phyloP scores from a whole-genome alignment of 2,888 invertebrate species.

The Eumerus sabulonum region DNA sequence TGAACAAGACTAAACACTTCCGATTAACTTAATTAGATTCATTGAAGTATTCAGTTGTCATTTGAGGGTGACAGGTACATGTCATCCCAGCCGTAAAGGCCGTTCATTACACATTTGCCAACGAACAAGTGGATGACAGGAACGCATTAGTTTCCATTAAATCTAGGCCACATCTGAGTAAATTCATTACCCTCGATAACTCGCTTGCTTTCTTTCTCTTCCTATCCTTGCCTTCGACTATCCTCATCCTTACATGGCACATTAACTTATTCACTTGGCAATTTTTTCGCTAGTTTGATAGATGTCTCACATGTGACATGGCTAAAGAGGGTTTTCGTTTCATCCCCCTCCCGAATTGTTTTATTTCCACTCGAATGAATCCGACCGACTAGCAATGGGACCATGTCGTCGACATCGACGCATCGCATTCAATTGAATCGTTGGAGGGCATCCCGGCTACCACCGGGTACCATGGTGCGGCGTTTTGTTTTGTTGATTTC shows the following conservation, averaged over 20 bases:
- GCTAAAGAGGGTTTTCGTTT: conserved; percentile 55
- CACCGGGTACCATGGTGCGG: conserved; percentile 20
- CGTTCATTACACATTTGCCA: conserved; percentile 19
- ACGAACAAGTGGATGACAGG: conserved; percentile 67
- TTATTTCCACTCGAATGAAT: conserved; percentile 66
- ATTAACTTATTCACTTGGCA: conserved; percentile 67
- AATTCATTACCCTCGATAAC: conserved; percentile 59
- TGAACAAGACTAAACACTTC: conserved; percentile 38
- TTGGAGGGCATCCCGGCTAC: conserved; percentile 28
- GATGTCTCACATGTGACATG: conserved; percentile 68
- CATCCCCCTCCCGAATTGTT: conserved; percentile 42
- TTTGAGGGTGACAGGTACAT: conserved; percentile 65
- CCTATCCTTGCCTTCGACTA: too few species aligned
- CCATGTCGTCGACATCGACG: conserved; percentile 19
- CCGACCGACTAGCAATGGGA: conserved; percentile 21
- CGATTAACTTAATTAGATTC: conserved; percentile 67
- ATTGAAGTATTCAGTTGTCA: conserved; percentile 57
- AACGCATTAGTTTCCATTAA: conserved; percentile 69
- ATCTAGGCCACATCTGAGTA: conserved; percentile 68
- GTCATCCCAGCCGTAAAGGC: conserved; percentile 23
- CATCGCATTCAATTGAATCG: conserved; percentile 55
- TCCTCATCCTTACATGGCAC: conserved; percentile 56
- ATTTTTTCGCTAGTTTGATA: conserved; percentile 69
- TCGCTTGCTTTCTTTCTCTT: conserved; percentile 8
- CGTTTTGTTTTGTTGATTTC: conserved; percentile 66